Base-by-base conservation (phyloP, 64 coral and sea anemone genomes). In the Porites australiensis region DNA sequence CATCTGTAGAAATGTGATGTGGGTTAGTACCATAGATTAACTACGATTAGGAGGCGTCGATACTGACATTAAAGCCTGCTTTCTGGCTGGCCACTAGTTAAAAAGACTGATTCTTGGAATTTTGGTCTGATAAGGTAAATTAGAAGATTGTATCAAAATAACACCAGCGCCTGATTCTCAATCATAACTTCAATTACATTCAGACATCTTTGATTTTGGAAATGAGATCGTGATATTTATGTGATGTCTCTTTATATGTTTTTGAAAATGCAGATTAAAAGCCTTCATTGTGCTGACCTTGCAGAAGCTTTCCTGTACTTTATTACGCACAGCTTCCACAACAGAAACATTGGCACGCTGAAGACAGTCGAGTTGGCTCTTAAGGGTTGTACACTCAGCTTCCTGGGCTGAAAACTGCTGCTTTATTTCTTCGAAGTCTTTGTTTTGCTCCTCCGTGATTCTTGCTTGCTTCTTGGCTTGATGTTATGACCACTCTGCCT, bases 301-400 rank as follows among this genome's bases (percentile, higher is more conserved):
- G 58, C 79, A 82, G 58, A 82, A 63, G 55, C 79, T 82, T 82
- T 82, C 79, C 20, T 82, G 58, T 82, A 64, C 79, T 82, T 82
- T 82, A 44, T 64, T 82, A 64, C 64, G 57, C 15, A 82, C 79
- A 64, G 79, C 79, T 82, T 82, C 79, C 79, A 63, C 58, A 62
- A 64, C 57, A 82, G 58, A 82, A 82, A 62, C 57, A 57, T 82
- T 82, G 55, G 27, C 79, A 45, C 43, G 21, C 79, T 82, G 79
- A 63, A 63, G 57, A 82, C 21, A 44, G 57, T 82, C 11, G 57
- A 82, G 58, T 82, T 82, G 79, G 8, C 79, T 12, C 21, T 82
- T 82, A 48, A 82, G 79, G 57, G 79, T 64, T 64, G 79, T 13
- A 82, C 79, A 82, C 44, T 82, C 79, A 82, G 79, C 79, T 45